These are phyloP conservation scores for Drosophila tanythrix DNA, from an alignment of 2,888 invertebrate species.

Conservation along the genomic window DNA sequence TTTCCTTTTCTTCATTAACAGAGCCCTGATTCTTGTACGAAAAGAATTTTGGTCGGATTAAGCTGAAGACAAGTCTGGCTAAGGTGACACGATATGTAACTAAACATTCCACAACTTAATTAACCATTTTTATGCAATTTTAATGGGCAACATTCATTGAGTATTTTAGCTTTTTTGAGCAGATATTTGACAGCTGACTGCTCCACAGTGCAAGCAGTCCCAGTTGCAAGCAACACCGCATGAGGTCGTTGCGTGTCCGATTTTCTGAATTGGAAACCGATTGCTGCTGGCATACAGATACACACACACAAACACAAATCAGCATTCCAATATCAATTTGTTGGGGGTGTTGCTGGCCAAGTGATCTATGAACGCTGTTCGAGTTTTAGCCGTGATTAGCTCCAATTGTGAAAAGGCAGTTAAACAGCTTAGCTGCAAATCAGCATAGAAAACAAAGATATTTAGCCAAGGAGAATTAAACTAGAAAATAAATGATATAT, in stretches of 20 bases:
- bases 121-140: neutral
- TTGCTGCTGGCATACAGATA: slow-evolving; percentile 30
- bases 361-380: slow-evolving; percentile 67
- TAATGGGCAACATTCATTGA: neutral
- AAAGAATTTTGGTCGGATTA: no score
- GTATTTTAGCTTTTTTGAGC: neutral
- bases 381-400: slow-evolving; percentile 71
- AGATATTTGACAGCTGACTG: neutral
- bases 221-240: slow-evolving; percentile 28
- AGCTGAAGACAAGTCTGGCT: neutral
- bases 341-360: slow-evolving; percentile 1
- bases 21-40: no score
- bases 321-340: slow-evolving; percentile 29
- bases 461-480: neutral
- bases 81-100: neutral
- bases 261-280: slow-evolving; percentile 7
- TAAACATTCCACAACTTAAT: neutral
- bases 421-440: neutral
- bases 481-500: neutral
- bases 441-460: neutral
- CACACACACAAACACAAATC: slow-evolving; percentile 24
- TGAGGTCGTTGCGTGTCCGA: slow-evolving; percentile 29
- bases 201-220: slow-evolving; percentile 21
- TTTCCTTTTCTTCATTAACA: neutral
- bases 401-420: slow-evolving; percentile 54